Evolutionary conservation across 2,797 vertebrate species (phyloP), one percentile per base, ranked within the genome.

Genomic region (Kryptopterus vitreolus): DNA sequence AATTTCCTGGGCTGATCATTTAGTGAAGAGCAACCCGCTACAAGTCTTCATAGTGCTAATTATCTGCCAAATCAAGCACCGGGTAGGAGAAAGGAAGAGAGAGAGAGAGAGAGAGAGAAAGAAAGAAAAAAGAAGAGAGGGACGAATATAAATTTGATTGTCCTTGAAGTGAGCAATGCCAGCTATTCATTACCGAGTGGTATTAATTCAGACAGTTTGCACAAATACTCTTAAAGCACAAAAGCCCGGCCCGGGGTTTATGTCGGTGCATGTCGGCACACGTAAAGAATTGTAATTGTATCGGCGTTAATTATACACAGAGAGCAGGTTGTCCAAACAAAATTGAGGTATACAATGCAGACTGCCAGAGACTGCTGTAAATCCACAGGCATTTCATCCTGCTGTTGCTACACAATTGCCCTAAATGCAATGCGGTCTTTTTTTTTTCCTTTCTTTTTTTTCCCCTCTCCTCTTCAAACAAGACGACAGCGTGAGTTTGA

Each of bases 221-320:
- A 87, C 89, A 92, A 91, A 92, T 87, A 89, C 90, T 89, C 89
- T 87, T 84, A 82, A 80, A 91, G 90, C 83, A 72, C 88, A 79
- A 76, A 31, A 31, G 59, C 79, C 85, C 86, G 87, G 80, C 80
- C 85, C 71, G 87, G n/a, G n/a, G 88, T 90, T 90, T 90, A 84
- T 90, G 89, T 93, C 90, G 90, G 89, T 86, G 84, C 87, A 83
- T 83, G 87, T 90, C 88, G 70, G 31, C 83, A 87, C 89, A 92
- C 84, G 87, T 86, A 86, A 85, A 86, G 88, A 87, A 91, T 89
- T 87, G 90, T 93, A 90, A 93, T 93, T 89, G 86, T 91, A 92
- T 92, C 91, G 87, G 87, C 86, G 84, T 89, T 93, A 92, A 93
- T 93, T 93, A 93, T 88, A 92, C 88, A 88, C 90, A 88, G 89